Percentiles rank a stretch among this genome's conserved stretches.
Evolutionary conservation across 2,888 invertebrate species (phyloP).

Genomic region (Agrenia bidenticulata): DNA sequence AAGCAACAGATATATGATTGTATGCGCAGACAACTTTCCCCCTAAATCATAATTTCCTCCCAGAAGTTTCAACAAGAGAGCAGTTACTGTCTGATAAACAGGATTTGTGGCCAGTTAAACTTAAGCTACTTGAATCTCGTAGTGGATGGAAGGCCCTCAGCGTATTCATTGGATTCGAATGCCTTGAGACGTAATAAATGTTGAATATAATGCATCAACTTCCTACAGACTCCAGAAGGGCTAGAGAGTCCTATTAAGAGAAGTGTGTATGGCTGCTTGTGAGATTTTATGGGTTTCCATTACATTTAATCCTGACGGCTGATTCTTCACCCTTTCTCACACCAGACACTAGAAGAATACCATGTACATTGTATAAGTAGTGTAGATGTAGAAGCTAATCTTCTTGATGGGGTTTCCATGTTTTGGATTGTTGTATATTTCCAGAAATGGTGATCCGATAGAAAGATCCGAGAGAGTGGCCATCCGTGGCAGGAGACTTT

Average conservation of each 20-base stretch:
- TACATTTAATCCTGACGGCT: slow-evolving; percentile 16
- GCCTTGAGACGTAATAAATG: too few species aligned
- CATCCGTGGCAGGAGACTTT: slow-evolving; percentile 64
- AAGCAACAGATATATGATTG: slow-evolving; percentile 4
- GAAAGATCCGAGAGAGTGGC: slow-evolving; percentile 62
- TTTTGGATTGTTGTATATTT: slow-evolving; percentile 49
- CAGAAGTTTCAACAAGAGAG: not conserved
- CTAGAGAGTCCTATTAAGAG: too few species aligned
- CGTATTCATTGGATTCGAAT: too few species aligned
- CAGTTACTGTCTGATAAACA: not conserved
- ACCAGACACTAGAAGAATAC: not conserved
- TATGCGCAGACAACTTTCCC: not conserved
- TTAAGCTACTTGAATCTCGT: too few species aligned
- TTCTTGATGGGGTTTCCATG: slow-evolving; percentile 33
- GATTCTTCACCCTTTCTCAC: slow-evolving; percentile 15
- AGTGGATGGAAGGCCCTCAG: too few species aligned
- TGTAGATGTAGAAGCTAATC: slow-evolving; percentile 20
- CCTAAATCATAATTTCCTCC: not conserved
- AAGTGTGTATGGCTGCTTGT: slow-evolving; percentile 6
- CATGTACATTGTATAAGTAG: not conserved
- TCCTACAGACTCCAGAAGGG: too few species aligned
- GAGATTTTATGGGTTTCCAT: slow-evolving; percentile 20
- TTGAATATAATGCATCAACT: too few species aligned
- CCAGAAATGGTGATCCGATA: slow-evolving; percentile 66
- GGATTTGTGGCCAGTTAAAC: not conserved